Conservation (phyloP, 2,113 vertebrate genomes). For the Nothoprocta pentlandii region DNA sequence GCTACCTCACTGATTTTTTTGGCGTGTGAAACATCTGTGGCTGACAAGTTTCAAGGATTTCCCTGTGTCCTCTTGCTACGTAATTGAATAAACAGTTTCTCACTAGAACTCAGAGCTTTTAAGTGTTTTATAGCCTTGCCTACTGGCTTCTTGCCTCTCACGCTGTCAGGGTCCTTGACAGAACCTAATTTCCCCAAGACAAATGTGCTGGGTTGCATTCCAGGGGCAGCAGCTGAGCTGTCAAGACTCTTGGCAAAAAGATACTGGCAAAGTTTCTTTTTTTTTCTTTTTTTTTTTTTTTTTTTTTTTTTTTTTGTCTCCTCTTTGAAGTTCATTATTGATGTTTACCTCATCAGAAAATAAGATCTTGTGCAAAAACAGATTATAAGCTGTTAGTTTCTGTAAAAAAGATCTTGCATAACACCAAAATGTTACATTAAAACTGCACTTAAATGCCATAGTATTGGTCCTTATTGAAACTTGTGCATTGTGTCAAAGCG, state of each 20-base stretch:
- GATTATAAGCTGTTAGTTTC: too few species aligned
- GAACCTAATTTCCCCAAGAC: fast-evolving
- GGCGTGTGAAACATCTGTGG: background rate
- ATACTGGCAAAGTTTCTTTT: fast-evolving
- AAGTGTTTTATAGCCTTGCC: background rate
- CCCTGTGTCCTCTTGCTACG: background rate
- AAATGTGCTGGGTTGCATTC: fast-evolving
- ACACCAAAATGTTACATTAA: fast-evolving
- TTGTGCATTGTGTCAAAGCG: fast-evolving
- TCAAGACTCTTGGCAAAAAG: background rate
- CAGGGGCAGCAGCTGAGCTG: background rate
- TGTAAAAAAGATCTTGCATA: background rate
- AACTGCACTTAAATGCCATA: background rate
- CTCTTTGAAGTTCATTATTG: fast-evolving
- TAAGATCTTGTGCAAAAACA: slow-evolving; percentile 2
- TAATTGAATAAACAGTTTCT: slow-evolving; percentile 25
- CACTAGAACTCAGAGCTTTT: background rate
- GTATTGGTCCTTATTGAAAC: background rate
- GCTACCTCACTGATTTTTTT: fast-evolving
- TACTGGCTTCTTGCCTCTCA: background rate
- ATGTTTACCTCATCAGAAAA: background rate
- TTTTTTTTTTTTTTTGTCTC: background rate
- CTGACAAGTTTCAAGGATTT: background rate
- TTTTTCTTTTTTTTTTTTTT: background rate
- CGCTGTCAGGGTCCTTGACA: fast-evolving